Base-by-base conservation (phyloP, 2,888 invertebrate species). In the Athalia cordata region DNA sequence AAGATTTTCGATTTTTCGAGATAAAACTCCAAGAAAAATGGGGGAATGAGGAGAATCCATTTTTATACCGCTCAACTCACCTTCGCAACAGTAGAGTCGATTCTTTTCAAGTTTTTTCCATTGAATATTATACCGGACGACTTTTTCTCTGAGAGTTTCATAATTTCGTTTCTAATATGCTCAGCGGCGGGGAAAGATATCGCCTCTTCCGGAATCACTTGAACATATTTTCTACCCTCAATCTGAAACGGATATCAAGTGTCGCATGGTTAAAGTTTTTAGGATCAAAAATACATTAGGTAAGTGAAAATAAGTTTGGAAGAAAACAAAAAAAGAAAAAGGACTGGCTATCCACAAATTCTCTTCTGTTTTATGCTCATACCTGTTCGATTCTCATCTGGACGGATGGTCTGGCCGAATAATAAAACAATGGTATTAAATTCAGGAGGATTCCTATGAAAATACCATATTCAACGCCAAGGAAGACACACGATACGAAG, bases 101-200 rank as follows among this genome's bases (percentile, higher is more conserved):
- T 93, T 82, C 91, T 91, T 76, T 90, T 90, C 50, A 94, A 90
- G 82, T 92, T 92, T 80, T 90, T 90, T n/a, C 93, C 92, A 84
- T 93, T 90, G 9, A 92, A 85, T 64, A 91, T 85, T 45, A 92
- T 88, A 29, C 86, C 83, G 77, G 83, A 81, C 8, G 78, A 79
- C 65, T 81, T 84, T 59, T 82, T 80, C 61, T 84, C 83, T 7
- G 83, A 84, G 59, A 86, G 80, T 57, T 86, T 86, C 79, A 92
- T 89, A 75, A 93, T 88, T 15, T 85, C 85, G 79, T 91, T 91
- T 67, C 93, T 90, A 84, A 97, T 91, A 91, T 93, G 94, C 91
- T 96, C 96, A 0, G 96, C 95, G 4, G 96, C 94, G n/a, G 96
- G 95, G 91, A 96, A 97, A 78, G 94, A 92, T 74, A 97, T 91